A percentile compares a stretch with the other conserved stretches of the same genome.
Conservation (phyloP, 92 coral and sea anemone species). For the Chrysogorgia sp. region DNA sequence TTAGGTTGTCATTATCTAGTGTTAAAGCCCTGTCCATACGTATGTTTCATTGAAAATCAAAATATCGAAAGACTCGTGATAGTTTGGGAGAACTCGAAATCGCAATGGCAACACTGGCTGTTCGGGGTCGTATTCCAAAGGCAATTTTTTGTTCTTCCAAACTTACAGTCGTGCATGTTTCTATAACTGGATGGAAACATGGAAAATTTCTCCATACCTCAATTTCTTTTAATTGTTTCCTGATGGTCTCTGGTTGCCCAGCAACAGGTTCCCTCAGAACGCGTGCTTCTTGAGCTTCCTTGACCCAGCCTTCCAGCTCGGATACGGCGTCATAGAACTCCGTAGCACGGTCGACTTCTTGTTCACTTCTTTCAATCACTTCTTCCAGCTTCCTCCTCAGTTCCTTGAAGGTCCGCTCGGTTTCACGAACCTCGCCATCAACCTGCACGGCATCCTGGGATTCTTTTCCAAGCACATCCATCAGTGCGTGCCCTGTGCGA, state of each 20-base stretch:
- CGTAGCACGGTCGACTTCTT: constrained; percentile 70
- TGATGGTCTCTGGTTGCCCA: constrained; percentile 83
- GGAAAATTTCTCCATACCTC: constrained; percentile 63
- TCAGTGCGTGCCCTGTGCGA: constrained; percentile 65
- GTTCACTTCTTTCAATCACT: constrained; percentile 25
- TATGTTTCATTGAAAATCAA: too few species aligned
- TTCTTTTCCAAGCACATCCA: constrained; percentile 71
- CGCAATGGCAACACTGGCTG: too few species aligned
- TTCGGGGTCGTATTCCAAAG: too few species aligned
- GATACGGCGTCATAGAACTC: constrained; percentile 85
- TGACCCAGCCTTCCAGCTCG: constrained; percentile 79
- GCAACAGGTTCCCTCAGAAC: constrained; percentile 86
- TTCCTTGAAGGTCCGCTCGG: constrained; percentile 70
- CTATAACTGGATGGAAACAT: too few species aligned
- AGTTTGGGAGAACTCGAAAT: too few species aligned
- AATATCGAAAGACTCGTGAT: background rate
- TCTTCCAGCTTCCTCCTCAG: constrained; percentile 68
- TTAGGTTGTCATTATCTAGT: too few species aligned
- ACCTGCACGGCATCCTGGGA: constrained; percentile 75
- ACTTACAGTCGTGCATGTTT: too few species aligned
- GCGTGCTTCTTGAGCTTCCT: constrained; percentile 78
- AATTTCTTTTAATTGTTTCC: constrained; percentile 82
- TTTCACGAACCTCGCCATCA: constrained; percentile 66
- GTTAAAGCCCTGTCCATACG: too few species aligned
- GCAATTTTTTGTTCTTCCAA: too few species aligned